Conservation (phyloP, 1,140 invertebrate genomes). For the Harlomillsia oculata region DNA sequence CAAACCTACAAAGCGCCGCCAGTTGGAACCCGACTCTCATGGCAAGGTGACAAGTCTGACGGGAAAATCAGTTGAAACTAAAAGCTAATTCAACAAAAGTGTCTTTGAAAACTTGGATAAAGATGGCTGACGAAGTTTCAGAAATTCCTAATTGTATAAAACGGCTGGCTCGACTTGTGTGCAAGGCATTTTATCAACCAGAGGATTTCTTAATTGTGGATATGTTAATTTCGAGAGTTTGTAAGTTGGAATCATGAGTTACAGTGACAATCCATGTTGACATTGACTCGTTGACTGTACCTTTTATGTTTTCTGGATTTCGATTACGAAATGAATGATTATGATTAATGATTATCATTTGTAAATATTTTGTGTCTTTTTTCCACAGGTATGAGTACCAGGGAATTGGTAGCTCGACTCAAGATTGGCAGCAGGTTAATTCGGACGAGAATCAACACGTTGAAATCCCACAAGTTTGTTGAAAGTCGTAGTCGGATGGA, state of each 20-base stretch:
- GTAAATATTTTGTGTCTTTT: neutral
- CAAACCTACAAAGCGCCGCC: too few species aligned
- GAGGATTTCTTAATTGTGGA: slow-evolving; percentile 91
- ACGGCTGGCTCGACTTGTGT: slow-evolving; percentile 76
- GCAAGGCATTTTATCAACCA: slow-evolving; percentile 82
- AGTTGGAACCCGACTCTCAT: too few species aligned
- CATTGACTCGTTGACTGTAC: neutral
- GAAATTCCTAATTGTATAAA: slow-evolving; percentile 84
- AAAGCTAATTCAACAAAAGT: too few species aligned
- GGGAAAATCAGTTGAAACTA: too few species aligned
- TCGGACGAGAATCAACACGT: slow-evolving; percentile 67
- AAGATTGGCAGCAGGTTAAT: slow-evolving; percentile 93
- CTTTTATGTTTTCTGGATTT: neutral
- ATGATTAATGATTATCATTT: too few species aligned
- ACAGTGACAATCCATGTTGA: too few species aligned
- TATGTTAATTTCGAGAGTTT: slow-evolving; percentile 87
- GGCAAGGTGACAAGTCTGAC: too few species aligned
- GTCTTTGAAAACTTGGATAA: too few species aligned
- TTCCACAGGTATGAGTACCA: slow-evolving; percentile 78
- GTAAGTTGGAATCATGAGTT: too few species aligned
- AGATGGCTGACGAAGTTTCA: too few species aligned
- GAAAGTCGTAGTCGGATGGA: slow-evolving; percentile 87
- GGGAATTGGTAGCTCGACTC: slow-evolving; percentile 83
- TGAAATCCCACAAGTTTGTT: slow-evolving; percentile 89
- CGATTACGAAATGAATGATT: too few species aligned